Conservation (phyloP, 2,113 vertebrate genomes). For the Myxocyprinus asiaticus region DNA sequence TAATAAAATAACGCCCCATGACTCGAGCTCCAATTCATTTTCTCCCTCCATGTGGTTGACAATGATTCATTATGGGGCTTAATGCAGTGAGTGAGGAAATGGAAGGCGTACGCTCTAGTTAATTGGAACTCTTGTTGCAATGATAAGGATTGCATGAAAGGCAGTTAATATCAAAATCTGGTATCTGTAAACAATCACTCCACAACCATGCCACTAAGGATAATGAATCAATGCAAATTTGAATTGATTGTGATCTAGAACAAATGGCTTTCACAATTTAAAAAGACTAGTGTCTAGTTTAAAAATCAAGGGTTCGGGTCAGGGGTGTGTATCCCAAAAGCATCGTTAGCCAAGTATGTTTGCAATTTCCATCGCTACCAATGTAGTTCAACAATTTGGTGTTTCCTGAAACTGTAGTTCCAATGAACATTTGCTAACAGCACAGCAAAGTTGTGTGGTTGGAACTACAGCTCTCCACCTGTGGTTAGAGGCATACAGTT, state of each 20-base stretch:
- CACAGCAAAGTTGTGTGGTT: too few species aligned
- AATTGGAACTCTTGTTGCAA: conserved; percentile 46
- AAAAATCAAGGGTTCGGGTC: too few species aligned
- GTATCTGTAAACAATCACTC: conserved; percentile 21
- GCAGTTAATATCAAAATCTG: conserved; percentile 27
- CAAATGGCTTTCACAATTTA: background rate
- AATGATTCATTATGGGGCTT: conserved; percentile 53
- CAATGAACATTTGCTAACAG: too few species aligned
- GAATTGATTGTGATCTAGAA: conserved; percentile 4
- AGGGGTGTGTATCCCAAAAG: too few species aligned
- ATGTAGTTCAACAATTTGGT: too few species aligned
- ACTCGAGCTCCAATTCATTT: conserved; percentile 50
- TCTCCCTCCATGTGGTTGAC: conserved; percentile 51
- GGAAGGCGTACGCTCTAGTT: conserved; percentile 34
- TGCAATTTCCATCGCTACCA: too few species aligned
- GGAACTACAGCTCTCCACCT: too few species aligned
- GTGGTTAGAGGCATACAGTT: too few species aligned
- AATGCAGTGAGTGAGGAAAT: conserved; percentile 24
- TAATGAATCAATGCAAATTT: conserved; percentile 30
- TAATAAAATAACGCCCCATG: conserved; percentile 46
- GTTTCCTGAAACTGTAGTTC: too few species aligned
- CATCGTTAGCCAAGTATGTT: too few species aligned
- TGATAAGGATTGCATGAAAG: conserved; percentile 28
- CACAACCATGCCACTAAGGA: conserved; percentile 4
- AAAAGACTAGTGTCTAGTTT: too few species aligned